These are phyloP conservation scores for Scaptomyza caliginosa DNA, from an alignment of 2,888 invertebrate genomes.

Conservation along the genomic window DNA sequence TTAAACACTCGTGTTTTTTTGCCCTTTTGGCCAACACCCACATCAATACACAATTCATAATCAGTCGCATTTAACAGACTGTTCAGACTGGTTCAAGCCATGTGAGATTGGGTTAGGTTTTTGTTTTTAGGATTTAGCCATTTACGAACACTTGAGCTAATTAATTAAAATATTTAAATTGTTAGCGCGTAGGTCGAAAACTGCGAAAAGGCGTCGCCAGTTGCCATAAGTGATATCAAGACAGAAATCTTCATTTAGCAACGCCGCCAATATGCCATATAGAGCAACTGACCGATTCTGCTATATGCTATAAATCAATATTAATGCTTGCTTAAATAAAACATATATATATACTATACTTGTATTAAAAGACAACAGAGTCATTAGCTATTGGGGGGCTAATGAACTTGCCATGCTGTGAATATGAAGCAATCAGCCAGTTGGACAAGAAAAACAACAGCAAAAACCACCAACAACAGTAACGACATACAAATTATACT, in stretches of 20 bases:
- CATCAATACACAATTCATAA: constrained; percentile 23
- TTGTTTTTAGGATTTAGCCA: constrained; percentile 19
- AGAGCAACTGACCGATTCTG: constrained; percentile 23
- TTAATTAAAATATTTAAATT: constrained; percentile 60
- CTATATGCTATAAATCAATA: constrained; percentile 43
- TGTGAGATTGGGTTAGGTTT: constrained; percentile 3
- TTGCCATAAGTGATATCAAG: constrained; percentile 60
- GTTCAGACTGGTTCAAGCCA: neutral
- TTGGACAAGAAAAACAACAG: constrained; percentile 24
- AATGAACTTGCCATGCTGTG: constrained; percentile 56
- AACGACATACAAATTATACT: constrained; percentile 23
- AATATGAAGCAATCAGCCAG: constrained; percentile 44
- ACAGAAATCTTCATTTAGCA: constrained; percentile 53
- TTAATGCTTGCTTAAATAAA: constrained; percentile 15
- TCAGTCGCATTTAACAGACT: constrained; percentile 7
- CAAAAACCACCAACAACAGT: constrained; percentile 9
- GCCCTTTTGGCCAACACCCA: constrained; percentile 7
- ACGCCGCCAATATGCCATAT: constrained; percentile 46
- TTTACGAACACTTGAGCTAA: constrained; percentile 39
- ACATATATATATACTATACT: constrained; percentile 6
- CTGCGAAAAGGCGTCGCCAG: constrained; percentile 63
- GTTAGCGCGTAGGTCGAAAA: constrained; percentile 46
- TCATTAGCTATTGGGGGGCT: constrained; percentile 42
- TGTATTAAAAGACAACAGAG: constrained; percentile 1
- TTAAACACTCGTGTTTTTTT: constrained; percentile 6